A percentile compares a stretch with the other conserved stretches of the same genome.
These are phyloP conservation scores for Cyclophora punctaria DNA, from an alignment of 2,888 invertebrate genomes.

Conservation along the genomic window DNA sequence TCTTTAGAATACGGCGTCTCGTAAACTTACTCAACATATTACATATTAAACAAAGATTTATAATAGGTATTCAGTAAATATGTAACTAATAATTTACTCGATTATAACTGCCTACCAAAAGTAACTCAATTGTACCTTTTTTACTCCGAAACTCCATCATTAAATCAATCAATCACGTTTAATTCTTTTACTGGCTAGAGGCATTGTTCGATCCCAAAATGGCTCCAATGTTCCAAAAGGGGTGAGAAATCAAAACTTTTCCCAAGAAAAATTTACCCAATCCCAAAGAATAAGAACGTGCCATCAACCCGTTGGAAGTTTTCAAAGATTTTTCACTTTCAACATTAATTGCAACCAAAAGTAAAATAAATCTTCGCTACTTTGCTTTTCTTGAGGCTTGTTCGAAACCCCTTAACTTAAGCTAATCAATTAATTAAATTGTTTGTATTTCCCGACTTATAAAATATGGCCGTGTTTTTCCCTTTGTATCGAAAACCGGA, in stretches of 20 bases:
- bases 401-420: constrained; percentile 37
- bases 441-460: constrained; percentile 38
- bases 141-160: no score
- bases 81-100: no score
- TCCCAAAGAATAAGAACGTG: constrained; percentile 60
- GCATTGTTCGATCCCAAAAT: constrained; percentile 28
- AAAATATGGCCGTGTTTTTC: constrained; percentile 19
- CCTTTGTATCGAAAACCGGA: constrained; percentile 1
- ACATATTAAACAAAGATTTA: no score
- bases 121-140: background rate
- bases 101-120: background rate
- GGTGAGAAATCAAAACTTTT: constrained; percentile 69
- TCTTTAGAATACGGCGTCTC: no score
- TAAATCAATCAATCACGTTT: background rate
- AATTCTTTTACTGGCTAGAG: constrained; percentile 9
- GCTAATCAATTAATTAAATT: constrained; percentile 69
- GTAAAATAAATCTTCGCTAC: constrained; percentile 68
- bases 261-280: constrained; percentile 66
- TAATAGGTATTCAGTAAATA: no score
- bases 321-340: constrained; percentile 71
- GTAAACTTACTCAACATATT: no score
- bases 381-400: constrained; percentile 58
- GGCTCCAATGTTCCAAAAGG: constrained; percentile 63
- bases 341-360: constrained; percentile 67
- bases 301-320: constrained; percentile 48